Base-by-base conservation (phyloP, 2,888 invertebrate genomes). In the Halictus ligatus region DNA sequence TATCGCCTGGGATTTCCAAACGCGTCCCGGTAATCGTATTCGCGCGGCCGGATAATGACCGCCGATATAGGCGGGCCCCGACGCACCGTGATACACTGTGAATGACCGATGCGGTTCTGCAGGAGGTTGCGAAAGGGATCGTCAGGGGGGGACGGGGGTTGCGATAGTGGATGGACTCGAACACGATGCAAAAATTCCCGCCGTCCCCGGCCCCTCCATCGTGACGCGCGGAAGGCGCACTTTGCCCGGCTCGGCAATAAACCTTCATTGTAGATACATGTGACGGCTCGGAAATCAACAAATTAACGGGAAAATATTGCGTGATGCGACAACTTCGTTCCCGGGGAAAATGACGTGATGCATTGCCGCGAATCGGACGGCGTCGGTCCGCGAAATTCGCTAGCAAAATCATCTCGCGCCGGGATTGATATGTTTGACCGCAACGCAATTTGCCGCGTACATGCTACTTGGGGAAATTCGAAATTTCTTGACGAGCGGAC, bases 211-310 rank as follows among this genome's bases (percentile, higher is more conserved):
- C 43, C 43, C 43, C 43, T 25, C 6, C 50, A 7, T 29, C 8
- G 64, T 54, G 73, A 69, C 50, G 46, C 40, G 50, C 29, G 75
- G 50, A 78, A 77, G 80, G 71, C 50, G 67, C 54, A 50, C 75
- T 75, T 87, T 69, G 81, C 71, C 69, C 77, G 67, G 69, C 72
- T 25, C 72, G 76, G 75, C 75, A 58, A 74, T 80, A 85, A 89
- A 89, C 84, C 90, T 89, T 89, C 79, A 83, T 90, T 83, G 90
- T 86, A 86, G 88, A 89, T 89, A 86, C 78, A 60, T 54, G 75
- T 21, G 43, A 60, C 35, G 46, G 67, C 25, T 13, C 60, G 69
- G 64, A 54, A 78, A 83, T 83, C 83, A 78, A 83, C 84, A 83
- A 83, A 84, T 84, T 83, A 82, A 82, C 83, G 84, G 78, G 75